phyloP scores from a whole-genome alignment of 2,113 vertebrate species.

The Dolichotis patagonum region DNA sequence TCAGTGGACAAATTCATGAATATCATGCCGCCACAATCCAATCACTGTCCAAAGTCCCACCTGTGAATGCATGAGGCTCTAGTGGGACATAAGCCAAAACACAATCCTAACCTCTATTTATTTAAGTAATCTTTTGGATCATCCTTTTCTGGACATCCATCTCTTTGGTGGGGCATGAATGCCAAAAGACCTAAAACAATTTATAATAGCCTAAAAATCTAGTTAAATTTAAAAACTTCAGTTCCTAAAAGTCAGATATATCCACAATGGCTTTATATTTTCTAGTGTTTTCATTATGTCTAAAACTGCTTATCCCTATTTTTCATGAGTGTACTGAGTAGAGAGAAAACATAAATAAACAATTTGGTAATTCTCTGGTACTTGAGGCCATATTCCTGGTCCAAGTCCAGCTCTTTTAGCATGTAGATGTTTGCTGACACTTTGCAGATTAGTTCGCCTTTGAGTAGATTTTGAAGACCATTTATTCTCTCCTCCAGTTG shows the following conservation, averaged over 20 bases:
- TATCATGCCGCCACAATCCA: background rate
- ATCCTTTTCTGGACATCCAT: background rate
- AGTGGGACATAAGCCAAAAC: background rate
- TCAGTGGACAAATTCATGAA: background rate
- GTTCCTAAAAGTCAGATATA: background rate
- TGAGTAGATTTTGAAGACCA: background rate
- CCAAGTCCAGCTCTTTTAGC: background rate
- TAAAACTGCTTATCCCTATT: constrained; percentile 1
- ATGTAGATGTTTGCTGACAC: background rate
- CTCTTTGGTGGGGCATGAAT: background rate
- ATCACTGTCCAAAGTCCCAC: background rate
- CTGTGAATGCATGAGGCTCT: background rate
- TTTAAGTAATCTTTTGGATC: background rate
- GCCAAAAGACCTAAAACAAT: background rate
- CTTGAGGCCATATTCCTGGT: background rate
- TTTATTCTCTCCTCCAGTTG: background rate
- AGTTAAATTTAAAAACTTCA: background rate
- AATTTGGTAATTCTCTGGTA: background rate
- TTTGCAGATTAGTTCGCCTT: constrained; percentile 27
- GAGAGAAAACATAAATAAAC: constrained; percentile 38
- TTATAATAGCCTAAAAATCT: constrained; percentile 20
- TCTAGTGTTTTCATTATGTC: constrained; percentile 14
- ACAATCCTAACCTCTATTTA: background rate
- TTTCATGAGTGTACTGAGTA: background rate
- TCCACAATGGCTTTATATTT: background rate